Conservation (phyloP, 2,113 vertebrate genomes). For the Typhlomys cinereus region DNA sequence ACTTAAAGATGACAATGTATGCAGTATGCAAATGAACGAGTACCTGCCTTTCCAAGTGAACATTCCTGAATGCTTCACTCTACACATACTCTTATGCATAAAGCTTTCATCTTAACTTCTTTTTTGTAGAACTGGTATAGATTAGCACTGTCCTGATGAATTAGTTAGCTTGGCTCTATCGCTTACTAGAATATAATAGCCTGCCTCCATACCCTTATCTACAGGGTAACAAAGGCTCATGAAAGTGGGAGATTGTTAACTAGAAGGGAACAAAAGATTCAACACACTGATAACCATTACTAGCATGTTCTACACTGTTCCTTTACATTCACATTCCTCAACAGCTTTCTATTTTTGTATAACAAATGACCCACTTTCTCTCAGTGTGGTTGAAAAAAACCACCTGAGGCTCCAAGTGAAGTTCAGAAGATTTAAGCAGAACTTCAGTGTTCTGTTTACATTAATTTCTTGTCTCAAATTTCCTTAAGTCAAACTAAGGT, state of each 20-base stretch:
- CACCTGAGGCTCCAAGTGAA: background rate
- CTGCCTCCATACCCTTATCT: background rate
- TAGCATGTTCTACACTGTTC: background rate
- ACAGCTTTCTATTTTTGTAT: background rate
- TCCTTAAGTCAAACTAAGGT: background rate
- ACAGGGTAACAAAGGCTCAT: background rate
- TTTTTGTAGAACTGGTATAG: slow-evolving; percentile 10
- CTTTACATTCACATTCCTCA: background rate
- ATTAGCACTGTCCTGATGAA: background rate
- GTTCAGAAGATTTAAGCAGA: background rate
- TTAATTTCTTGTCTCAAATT: background rate
- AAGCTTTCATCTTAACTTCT: background rate
- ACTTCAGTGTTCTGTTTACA: background rate
- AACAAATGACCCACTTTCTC: background rate
- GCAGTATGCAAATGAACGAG: background rate
- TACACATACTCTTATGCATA: background rate
- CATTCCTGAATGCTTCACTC: background rate
- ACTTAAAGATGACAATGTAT: background rate
- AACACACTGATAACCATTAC: background rate
- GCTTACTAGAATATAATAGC: background rate
- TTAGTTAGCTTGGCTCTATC: background rate
- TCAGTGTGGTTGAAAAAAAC: background rate
- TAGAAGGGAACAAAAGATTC: no score
- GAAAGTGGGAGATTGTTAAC: background rate
- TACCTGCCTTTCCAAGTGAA: background rate